These are phyloP conservation scores for Geotrupes spiniger DNA, from an alignment of 2,888 invertebrate genomes.

Conservation along the genomic window DNA sequence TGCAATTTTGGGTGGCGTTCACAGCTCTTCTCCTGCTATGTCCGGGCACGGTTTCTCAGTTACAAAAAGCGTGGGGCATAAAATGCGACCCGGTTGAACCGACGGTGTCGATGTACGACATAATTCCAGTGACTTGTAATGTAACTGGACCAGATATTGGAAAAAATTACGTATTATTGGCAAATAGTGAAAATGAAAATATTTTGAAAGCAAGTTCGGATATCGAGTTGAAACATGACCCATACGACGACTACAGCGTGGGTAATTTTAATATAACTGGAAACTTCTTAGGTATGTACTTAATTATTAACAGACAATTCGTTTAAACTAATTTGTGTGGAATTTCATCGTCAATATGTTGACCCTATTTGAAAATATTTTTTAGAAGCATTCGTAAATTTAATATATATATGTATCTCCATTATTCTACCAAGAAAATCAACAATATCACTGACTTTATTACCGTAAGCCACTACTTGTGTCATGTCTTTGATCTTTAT, in stretches of 20 bases:
- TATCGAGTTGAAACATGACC: constrained; percentile 22
- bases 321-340: too few relatives aligned
- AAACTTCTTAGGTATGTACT: constrained; percentile 42
- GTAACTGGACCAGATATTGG: constrained; percentile 27
- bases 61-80: constrained; percentile 35
- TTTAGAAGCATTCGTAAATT: too few relatives aligned
- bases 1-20: constrained; percentile 40
- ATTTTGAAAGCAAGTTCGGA: constrained; percentile 23
- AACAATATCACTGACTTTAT: too few relatives aligned
- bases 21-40: constrained; percentile 12
- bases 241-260: constrained; percentile 10
- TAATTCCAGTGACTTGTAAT: constrained; percentile 32
- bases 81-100: constrained; percentile 36
- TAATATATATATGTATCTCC: too few relatives aligned
- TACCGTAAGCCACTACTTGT: too few relatives aligned
- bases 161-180: constrained; percentile 14
- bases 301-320: too few relatives aligned
- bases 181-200: constrained; percentile 24
- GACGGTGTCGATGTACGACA: constrained; percentile 39
- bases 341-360: too few relatives aligned
- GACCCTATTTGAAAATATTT: too few relatives aligned
- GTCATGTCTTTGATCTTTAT: background rate
- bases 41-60: constrained; percentile 18
- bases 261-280: constrained; percentile 43
- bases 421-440: too few relatives aligned